Evolutionary conservation across 1,140 invertebrate genomes (phyloP).

Genomic region (Lamellibrachia luymesi): DNA sequence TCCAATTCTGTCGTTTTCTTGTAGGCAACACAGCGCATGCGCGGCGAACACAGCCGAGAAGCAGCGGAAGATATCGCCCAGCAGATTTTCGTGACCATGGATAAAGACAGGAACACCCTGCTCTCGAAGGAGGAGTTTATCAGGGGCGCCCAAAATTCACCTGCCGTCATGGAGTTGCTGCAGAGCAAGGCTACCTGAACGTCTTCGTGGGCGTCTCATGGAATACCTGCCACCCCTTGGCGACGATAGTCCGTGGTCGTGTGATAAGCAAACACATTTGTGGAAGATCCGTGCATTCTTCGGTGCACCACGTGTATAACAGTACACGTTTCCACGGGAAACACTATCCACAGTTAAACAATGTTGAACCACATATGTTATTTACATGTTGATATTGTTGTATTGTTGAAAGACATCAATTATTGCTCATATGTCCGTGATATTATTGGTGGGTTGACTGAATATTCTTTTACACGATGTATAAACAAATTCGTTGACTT

Average conservation of each 20-base stretch:
- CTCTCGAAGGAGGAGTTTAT: neutral
- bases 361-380: neutral
- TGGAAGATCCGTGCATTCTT: neutral
- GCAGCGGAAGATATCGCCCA: neutral
- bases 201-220: neutral
- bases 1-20: neutral
- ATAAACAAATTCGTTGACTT: too few relatives aligned
- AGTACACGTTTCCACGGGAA: neutral
- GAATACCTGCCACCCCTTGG: neutral
- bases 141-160: neutral
- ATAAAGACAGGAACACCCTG: neutral
- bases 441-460: too few relatives aligned
- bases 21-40: constrained; percentile 2
- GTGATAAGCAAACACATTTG: neutral
- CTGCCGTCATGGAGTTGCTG: neutral
- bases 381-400: too few relatives aligned
- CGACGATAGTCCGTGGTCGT: neutral
- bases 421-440: too few relatives aligned
- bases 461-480: too few relatives aligned
- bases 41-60: neutral
- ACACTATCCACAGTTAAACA: neutral
- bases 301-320: neutral
- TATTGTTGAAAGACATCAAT: too few relatives aligned
- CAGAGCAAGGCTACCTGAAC: neutral
- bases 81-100: neutral